Percentiles rank a stretch among this genome's conserved stretches.
phyloP scores from a whole-genome alignment of 2,797 vertebrate species.

The Babyrousa celebensis region DNA sequence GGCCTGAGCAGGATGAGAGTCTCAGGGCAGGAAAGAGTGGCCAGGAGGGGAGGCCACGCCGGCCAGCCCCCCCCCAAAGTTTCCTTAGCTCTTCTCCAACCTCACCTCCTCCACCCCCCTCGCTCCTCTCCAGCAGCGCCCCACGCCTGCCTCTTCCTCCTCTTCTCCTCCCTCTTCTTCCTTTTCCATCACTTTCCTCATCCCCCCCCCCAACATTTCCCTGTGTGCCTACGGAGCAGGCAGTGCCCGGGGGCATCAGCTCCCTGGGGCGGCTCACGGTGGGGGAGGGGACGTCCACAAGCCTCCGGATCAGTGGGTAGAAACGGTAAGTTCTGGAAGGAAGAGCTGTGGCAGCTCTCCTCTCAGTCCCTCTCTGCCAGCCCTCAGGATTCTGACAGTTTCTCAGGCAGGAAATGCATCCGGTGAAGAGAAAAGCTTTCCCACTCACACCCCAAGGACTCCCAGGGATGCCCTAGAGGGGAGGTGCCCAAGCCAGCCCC shows the following conservation, averaged over 20 bases:
- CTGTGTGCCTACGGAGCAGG: background rate
- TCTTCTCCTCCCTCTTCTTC: background rate
- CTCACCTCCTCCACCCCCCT: background rate
- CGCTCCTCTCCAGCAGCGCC: background rate
- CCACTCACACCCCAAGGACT: constrained; percentile 59
- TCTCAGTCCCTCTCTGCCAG: background rate
- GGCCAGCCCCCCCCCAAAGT: background rate
- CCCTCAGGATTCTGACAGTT: constrained; percentile 68
- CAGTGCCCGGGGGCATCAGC: background rate
- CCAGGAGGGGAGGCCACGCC: no score
- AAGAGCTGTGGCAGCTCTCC: background rate
- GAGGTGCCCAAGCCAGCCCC: constrained; percentile 57
- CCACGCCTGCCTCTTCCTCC: background rate
- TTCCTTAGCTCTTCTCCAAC: background rate
- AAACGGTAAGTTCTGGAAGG: background rate
- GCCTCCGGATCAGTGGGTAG: background rate
- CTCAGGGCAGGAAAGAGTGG: background rate
- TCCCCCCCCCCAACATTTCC: background rate
- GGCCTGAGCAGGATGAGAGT: background rate
- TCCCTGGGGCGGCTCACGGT: background rate
- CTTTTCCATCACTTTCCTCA: background rate
- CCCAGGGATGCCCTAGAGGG: constrained; percentile 74
- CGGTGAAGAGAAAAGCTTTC: constrained; percentile 72
- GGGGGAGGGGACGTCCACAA: background rate
- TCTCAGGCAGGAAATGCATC: constrained; percentile 74